Evolutionary conservation across 2,113 vertebrate species (phyloP).

Genomic region (Cyprinodon brontotheroides): DNA sequence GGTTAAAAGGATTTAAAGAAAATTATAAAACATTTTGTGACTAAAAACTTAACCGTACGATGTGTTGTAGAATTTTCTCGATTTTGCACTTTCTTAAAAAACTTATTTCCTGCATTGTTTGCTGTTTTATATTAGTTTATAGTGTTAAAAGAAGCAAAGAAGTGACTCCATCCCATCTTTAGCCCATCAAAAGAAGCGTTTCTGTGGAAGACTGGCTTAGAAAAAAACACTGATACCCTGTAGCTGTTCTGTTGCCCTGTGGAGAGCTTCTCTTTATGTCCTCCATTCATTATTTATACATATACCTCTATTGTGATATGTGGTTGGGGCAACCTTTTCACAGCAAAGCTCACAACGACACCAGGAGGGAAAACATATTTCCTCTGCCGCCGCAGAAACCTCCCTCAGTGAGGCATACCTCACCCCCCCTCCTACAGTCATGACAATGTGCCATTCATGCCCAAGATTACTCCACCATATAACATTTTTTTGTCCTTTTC

Average conservation of each 20-base stretch:
- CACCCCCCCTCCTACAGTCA: conserved; percentile 44
- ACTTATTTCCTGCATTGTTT: neutral
- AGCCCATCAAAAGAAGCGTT: conserved; percentile 35
- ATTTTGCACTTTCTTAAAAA: neutral
- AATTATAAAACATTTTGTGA: neutral
- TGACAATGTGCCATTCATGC: conserved; percentile 48
- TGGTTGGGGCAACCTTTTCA: conserved; percentile 62
- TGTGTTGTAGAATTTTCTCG: neutral
- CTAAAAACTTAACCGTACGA: too few relatives aligned
- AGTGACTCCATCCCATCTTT: conserved; percentile 23
- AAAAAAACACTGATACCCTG: conserved; percentile 59
- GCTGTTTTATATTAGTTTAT: conserved; percentile 6
- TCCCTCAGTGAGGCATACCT: conserved; percentile 44
- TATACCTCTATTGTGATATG: conserved; percentile 65
- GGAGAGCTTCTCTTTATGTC: conserved; percentile 64
- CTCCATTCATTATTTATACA: conserved; percentile 73
- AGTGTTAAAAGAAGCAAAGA: conserved; percentile 27
- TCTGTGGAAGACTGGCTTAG: conserved; percentile 37
- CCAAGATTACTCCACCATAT: conserved; percentile 29
- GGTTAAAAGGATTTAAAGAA: conserved; percentile 4
- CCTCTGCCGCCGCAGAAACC: conserved; percentile 54
- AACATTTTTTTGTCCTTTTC: conserved; percentile 7
- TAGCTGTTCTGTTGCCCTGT: conserved; percentile 47
- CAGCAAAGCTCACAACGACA: conserved; percentile 59
- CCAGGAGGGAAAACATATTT: conserved; percentile 64